These are phyloP conservation scores for Drosophila pegasa DNA, from an alignment of 2,888 invertebrate species.

Conservation along the genomic window DNA sequence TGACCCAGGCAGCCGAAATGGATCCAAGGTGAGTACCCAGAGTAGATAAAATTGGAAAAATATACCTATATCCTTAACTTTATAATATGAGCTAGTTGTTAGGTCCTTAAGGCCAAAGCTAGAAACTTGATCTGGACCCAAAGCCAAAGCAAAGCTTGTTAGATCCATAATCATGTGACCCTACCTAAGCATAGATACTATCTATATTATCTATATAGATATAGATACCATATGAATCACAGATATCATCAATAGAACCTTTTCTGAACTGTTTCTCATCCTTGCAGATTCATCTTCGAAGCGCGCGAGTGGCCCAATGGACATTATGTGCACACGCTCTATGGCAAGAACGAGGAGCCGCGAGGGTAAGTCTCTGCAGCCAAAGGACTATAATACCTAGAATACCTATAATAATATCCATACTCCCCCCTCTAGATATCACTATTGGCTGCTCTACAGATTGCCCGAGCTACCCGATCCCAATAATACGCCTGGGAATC, in stretches of 20 bases:
- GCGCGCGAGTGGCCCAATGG: slow-evolving; percentile 97
- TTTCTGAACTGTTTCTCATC: not conserved
- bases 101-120: no score
- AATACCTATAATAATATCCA: not conserved
- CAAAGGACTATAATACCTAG: not conserved
- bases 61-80: no score
- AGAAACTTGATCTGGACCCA: no score
- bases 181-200: no score
- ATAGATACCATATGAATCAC: no score
- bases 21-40: slow-evolving; percentile 87
- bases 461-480: slow-evolving; percentile 93
- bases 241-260: no score
- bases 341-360: slow-evolving; percentile 85
- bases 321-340: slow-evolving; percentile 95
- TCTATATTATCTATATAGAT: no score
- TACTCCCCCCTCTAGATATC: slow-evolving; percentile 87
- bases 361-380: slow-evolving; percentile 81
- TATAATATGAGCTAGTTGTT: no score
- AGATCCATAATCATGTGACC: no score
- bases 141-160: no score
- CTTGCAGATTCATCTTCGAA: slow-evolving; percentile 88
- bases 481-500: slow-evolving; percentile 92
- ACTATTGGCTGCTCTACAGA: slow-evolving; percentile 95
- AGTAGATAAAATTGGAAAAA: no score
- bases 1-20: slow-evolving; percentile 93